These are phyloP conservation scores for Hylyphantes graminicola DNA, from an alignment of 1,140 invertebrate genomes.

Conservation along the genomic window DNA sequence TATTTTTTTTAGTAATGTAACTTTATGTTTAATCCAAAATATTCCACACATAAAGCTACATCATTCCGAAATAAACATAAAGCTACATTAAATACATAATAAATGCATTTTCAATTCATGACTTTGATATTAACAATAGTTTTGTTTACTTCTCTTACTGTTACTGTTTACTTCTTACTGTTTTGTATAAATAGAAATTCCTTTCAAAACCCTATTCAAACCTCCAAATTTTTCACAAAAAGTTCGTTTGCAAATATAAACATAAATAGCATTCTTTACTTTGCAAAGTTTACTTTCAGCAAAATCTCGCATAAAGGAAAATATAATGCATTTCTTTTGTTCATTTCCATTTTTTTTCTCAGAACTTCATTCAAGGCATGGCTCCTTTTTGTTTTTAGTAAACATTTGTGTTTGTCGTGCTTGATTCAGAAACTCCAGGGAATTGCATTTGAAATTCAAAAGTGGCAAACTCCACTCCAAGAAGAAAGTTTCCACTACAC, in stretches of 20 bases:
- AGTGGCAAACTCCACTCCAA: slow-evolving; percentile 7
- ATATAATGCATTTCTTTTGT: slow-evolving; percentile 4
- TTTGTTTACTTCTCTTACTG: too few relatives aligned
- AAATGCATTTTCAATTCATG: too few relatives aligned
- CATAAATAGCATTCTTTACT: background rate
- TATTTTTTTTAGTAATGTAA: too few relatives aligned
- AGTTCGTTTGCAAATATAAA: slow-evolving; percentile 14
- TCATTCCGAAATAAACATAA: too few relatives aligned
- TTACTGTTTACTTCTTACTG: too few relatives aligned
- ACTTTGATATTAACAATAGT: too few relatives aligned
- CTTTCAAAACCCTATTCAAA: too few relatives aligned
- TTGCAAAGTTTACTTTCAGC: background rate
- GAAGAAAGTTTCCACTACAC: slow-evolving; percentile 17
- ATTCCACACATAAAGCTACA: too few relatives aligned
- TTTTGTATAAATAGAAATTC: too few relatives aligned
- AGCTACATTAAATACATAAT: too few relatives aligned
- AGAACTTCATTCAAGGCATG: too few relatives aligned
- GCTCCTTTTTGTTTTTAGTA: background rate
- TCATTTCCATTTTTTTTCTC: background rate
- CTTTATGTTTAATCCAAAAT: too few relatives aligned
- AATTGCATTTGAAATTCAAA: slow-evolving; percentile 47
- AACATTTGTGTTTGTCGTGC: slow-evolving; percentile 14
- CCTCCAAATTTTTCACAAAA: background rate
- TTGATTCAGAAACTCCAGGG: slow-evolving; percentile 36
- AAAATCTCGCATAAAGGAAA: slow-evolving; percentile 14